Conservation (phyloP, 2,888 invertebrate species). For the Acanthacorydalis orientalis region DNA sequence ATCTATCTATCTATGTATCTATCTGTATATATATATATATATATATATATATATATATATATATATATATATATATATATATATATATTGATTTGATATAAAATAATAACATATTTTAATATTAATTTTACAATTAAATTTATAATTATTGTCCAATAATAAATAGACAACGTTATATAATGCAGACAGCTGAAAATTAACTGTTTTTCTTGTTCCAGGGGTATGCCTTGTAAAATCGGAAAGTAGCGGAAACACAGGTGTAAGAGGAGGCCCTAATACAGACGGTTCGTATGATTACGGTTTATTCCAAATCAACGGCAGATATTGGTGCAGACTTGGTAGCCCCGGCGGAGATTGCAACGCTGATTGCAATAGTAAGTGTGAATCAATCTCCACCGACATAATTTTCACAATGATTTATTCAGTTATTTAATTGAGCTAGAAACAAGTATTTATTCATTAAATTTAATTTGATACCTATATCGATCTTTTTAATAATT, state of each 20-base stretch:
- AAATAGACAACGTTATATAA: too few relatives aligned
- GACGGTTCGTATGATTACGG: slow-evolving; percentile 36
- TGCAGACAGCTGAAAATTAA: background rate
- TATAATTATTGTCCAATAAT: background rate
- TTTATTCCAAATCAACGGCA: slow-evolving; percentile 32
- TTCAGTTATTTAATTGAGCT: background rate
- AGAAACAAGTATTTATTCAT: background rate
- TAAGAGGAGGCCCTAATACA: slow-evolving; percentile 26
- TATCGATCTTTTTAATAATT: too few relatives aligned
- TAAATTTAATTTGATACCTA: too few relatives aligned
- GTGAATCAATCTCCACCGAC: background rate
- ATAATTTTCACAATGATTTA: background rate
- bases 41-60: too few relatives aligned
- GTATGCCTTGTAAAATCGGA: slow-evolving; percentile 33
- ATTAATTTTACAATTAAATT: too few relatives aligned
- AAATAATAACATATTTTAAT: too few relatives aligned
- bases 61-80: too few relatives aligned
- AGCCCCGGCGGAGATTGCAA: slow-evolving; percentile 28
- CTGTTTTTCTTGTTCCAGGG: slow-evolving; percentile 19
- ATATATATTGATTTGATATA: too few relatives aligned
- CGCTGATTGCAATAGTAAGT: slow-evolving; percentile 17
- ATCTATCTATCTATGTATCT: too few relatives aligned
- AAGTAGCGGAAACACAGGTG: slow-evolving; percentile 30
- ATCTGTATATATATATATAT: too few relatives aligned
- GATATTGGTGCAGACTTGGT: slow-evolving; percentile 28